A percentile compares a stretch with the other conserved stretches of the same genome.
These are phyloP conservation scores for Atethmia centrago DNA, from an alignment of 2,888 invertebrate genomes.

Conservation along the genomic window DNA sequence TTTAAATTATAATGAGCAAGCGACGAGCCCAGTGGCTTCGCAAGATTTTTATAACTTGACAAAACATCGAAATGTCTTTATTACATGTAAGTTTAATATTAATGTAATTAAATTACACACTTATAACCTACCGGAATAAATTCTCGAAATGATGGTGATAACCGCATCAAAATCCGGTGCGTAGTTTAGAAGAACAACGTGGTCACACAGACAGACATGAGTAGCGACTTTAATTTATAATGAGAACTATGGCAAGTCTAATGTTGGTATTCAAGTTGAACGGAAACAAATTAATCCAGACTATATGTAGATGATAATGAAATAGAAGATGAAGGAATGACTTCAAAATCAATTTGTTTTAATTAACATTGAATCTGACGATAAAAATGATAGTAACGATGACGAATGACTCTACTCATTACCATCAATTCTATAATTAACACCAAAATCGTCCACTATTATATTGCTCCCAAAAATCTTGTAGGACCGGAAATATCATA, in stretches of 20 bases:
- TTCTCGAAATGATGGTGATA: not conserved
- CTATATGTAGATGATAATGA: not conserved
- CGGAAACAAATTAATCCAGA: not conserved
- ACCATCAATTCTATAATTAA: not conserved
- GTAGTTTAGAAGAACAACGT: not conserved
- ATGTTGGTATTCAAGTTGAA: not conserved
- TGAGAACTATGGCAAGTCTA: not conserved
- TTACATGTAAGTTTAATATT: not conserved
- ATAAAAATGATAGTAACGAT: not conserved
- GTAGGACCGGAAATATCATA: slow-evolving; percentile 61
- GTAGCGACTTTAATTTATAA: not conserved
- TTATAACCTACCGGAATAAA: not conserved
- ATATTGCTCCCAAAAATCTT: slow-evolving; percentile 29
- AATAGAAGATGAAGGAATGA: not conserved
- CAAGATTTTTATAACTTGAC: not conserved
- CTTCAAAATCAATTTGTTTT: slow-evolving; percentile 1
- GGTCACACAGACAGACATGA: not conserved
- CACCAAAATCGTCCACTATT: slow-evolving; percentile 11
- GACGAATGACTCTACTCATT: slow-evolving; percentile 3
- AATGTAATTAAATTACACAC: not conserved
- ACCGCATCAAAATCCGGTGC: not conserved
- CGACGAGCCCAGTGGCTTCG: not conserved
- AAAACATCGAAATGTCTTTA: not conserved
- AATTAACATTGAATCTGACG: not conserved
- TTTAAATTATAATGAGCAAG: not conserved